Evolutionary conservation across 2,888 invertebrate species (phyloP), one percentile per base, ranked within the genome.

Genomic region (Caradrina kadenii): DNA sequence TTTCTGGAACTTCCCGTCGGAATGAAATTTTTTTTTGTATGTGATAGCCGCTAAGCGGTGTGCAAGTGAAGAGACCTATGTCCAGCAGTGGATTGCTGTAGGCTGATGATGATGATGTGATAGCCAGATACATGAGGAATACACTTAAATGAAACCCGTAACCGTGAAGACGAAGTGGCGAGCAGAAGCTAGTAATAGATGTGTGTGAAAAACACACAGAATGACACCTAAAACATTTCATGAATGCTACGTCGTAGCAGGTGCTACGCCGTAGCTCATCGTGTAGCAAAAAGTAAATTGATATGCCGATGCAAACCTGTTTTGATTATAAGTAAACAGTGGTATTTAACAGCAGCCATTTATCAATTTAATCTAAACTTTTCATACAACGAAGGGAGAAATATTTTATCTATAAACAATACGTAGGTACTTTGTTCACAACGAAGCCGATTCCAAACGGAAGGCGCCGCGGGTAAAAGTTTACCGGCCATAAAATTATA

Each of bases 401-500:
- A 49, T 59, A 35, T 69, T 59, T 60, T 42, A 54, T 50, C 8
- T 21, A 7, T 11, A 2, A 59, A 49, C 19, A 70, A 62, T 15
- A 52, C 17, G n/a, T 45, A 39, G 39, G 10, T 13, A 56, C 6
- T 48, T 60, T 42, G 35, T 66, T 79, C 21, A 56, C 79, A 45
- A 53, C 50, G 59, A 52, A 61, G 55, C 42, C 39, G 65, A 50
- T 67, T 58, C 15, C 15, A 58, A 61, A 11, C 61, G 56, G 39
- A 61, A 76, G 53, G 50, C 19, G 58, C 10, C 1, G 19, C 19
- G 69, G 60, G 19, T 58, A 64, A 80, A 67, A 80, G 80, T 76
- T 80, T 54, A 62, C 61, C 54, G 61, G 39, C 48, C 63, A 55
- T 80, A 69, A 76, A 69, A 76, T 80, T 76, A 69, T 80, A 76